Evolutionary conservation across 1,140 invertebrate species (phyloP).

Genomic region (Xylocopa sonorina): DNA sequence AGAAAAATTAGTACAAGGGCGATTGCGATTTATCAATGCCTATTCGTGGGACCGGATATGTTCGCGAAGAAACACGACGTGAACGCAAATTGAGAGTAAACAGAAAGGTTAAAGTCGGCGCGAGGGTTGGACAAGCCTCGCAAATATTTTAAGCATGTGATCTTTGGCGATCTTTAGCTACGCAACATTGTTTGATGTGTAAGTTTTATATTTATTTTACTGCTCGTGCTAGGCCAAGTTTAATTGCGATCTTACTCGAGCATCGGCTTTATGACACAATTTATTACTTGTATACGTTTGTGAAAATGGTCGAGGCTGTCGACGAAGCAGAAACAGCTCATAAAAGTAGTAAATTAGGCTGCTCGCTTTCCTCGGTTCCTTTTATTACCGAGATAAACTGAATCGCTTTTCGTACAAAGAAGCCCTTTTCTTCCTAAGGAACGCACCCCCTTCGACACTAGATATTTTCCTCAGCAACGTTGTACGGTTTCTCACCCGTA

Average conservation of each 20-base stretch:
- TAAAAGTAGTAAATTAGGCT: neutral
- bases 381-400: constrained; percentile 17
- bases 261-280: neutral
- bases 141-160: neutral
- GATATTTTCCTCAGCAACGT: constrained; percentile 62
- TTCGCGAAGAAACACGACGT: neutral
- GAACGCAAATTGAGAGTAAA: neutral
- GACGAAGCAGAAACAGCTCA: neutral
- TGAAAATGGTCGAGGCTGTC: neutral
- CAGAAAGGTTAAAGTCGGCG: neutral
- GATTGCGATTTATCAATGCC: constrained; percentile 3
- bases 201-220: too few species aligned
- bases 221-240: too few species aligned
- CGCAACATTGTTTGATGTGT: too few species aligned
- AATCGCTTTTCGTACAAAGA: constrained; percentile 51
- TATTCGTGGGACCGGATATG: neutral
- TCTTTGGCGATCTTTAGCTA: too few species aligned
- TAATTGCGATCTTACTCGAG: too few species aligned
- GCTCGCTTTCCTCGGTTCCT: neutral
- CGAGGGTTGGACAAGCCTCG: too few species aligned
- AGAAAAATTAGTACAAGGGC: constrained; percentile 35
- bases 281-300: neutral
- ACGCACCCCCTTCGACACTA: constrained; percentile 49
- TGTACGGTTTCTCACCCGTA: constrained; percentile 57
- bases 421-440: constrained; percentile 57